Evolutionary conservation across 2,888 invertebrate genomes (phyloP), one percentile per base, ranked within the genome.

Genomic region (Galerucella calmariensis): DNA sequence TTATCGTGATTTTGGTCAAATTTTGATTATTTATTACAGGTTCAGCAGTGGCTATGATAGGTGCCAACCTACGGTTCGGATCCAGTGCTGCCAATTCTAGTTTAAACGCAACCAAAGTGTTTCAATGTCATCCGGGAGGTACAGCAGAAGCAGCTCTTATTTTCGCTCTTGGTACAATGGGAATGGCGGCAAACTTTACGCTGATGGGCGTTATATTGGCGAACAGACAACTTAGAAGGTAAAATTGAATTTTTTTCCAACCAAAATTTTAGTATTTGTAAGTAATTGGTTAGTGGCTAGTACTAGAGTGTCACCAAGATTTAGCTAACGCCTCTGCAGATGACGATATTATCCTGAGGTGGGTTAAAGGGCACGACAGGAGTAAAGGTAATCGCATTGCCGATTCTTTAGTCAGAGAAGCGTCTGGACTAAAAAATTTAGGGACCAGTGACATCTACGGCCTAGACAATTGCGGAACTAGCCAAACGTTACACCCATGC

Each of bases 171-270:
- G 94, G 94, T 4, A 91, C 93, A 5, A 90, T 95, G 77, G 95
- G 95, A 74, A 94, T 95, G 90, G 92, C 92, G 0, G 94, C 95
- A 46, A 95, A 95, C 87, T 88, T 95, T 78, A 92, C 94, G 48
- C 90, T 95, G 69, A 95, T 95, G 94, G 91, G 92, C 11, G 92
- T 95, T 79, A 95, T 95, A 84, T 89, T 95, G 67, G 92, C 92
- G 87, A 94, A 94, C 88, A 92, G 92, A 83, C 94, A 94, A 85
- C 89, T 95, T 59, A 89, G 95, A 84, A 92, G 95, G 95, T 95
- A 88, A 79, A 56, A 20, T 20, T 9, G 9, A 10, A 6, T 6
- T 51, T 51, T 51, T 51, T 10, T n/a, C n/a, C n/a, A 2, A 51
- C 51, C 14, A 46, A n/a, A 14, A 5, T 51, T 51, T n/a, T 51